Conservation (phyloP, 1,140 invertebrate genomes). For the Bilobella aurantiaca region DNA sequence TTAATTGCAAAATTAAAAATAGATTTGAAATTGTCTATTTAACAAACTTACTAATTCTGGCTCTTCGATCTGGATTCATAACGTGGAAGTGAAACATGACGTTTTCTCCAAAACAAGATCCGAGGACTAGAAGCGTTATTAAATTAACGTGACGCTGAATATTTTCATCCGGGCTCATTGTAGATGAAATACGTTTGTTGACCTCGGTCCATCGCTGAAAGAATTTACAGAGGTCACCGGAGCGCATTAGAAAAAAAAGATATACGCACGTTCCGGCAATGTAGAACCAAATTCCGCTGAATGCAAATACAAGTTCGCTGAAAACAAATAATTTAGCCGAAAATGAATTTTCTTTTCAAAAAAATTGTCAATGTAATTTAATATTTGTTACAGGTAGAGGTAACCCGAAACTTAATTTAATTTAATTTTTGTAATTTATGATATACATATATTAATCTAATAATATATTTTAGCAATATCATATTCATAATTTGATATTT, state of each 20-base stretch:
- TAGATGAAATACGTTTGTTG: conserved; percentile 3
- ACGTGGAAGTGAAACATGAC: conserved; percentile 25
- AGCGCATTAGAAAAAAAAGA: conserved; percentile 21
- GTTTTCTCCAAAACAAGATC: conserved; percentile 22
- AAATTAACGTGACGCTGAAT: conserved; percentile 18
- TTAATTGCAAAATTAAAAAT: neutral
- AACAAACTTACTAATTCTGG: neutral
- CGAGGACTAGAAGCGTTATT: conserved; percentile 16
- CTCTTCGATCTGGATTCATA: conserved; percentile 6
- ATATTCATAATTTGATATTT: conserved; percentile 11
- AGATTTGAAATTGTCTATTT: neutral
- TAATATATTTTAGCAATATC: neutral
- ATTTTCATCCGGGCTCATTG: conserved; percentile 3
- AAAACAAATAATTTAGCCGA: neutral
- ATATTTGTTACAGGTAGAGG: neutral
- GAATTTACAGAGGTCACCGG: conserved; percentile 10
- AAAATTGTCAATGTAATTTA: neutral
- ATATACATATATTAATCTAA: neutral
- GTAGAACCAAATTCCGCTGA: conserved; percentile 29
- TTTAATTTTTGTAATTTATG: neutral
- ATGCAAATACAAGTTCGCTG: conserved; percentile 13
- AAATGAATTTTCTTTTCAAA: neutral
- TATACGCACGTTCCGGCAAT: conserved; percentile 20
- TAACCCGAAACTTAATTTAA: neutral
- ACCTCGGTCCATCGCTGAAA: conserved; percentile 16